Base-by-base conservation (phyloP, 2,888 invertebrate genomes). In the Biston betularia region DNA sequence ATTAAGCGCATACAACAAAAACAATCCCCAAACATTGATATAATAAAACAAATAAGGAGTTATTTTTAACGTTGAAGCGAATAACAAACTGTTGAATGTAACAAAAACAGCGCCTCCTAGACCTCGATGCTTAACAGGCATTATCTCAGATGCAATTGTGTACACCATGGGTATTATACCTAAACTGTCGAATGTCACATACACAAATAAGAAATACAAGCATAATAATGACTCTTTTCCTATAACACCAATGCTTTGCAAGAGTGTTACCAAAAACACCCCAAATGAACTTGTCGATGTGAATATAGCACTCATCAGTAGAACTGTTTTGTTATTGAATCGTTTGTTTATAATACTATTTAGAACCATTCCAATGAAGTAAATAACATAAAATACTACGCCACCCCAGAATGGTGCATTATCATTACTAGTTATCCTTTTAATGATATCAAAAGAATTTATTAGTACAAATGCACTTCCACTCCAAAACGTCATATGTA, bases 51-150 rank as follows among this genome's bases (percentile, higher is more conserved):
- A 35, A 67, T 73, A 75, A 0, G 75, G 73, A 0, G 68, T 45
- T 38, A 65, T n/a, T 49, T 75, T 75, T 11, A 73, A 12, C 14
- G 71, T 66, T 1, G 70, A 45, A 0, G 68, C 14, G 24, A 62
- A 60, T 6, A 72, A 14, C 9, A 69, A 6, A 46, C 73, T 66
- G 10, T 56, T 60, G 14, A 38, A 55, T 40, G 72, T 46, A 10
- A 71, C 56, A 38, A 62, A 70, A 6, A 74, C 33, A 3, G 57
- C 66, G 10, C 74, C 74, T 4, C 72, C 72, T 11, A 73, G 0
- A 6, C 66, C 71, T 52, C 71, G 65, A 44, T 75, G 70, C 40
- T 72, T 75, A 2, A 75, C 70, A 8, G 75, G 75, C 70, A 75
- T 71, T 24, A 75, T 42, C 49, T 73, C 74, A 11, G 67, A 66